Conservation (phyloP, 1,140 invertebrate genomes). For the Drosophila pruinosa region DNA sequence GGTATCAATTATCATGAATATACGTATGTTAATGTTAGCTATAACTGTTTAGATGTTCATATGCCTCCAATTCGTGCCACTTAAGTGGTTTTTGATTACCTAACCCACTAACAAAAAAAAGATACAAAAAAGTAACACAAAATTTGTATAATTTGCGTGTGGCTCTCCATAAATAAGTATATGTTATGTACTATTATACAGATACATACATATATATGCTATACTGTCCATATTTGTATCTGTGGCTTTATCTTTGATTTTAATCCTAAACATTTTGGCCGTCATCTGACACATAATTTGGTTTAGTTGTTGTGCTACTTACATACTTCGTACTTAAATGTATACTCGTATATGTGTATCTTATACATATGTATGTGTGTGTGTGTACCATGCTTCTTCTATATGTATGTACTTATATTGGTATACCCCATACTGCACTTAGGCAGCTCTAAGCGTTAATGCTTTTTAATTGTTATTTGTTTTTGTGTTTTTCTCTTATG, state of each 20-base stretch:
- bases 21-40: conserved; percentile 29
- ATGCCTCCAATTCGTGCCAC: conserved; percentile 15
- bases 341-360: conserved; percentile 19
- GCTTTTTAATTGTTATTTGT: conserved; percentile 64
- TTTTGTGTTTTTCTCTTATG: conserved; percentile 24
- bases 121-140: background rate
- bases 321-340: conserved; percentile 7
- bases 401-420: conserved; percentile 21
- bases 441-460: conserved; percentile 76
- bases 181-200: conserved; percentile 6
- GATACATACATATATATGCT: conserved; percentile 2
- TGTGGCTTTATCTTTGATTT: conserved; percentile 15
- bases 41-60: conserved; percentile 22
- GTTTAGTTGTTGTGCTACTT: conserved; percentile 22
- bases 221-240: conserved; percentile 9
- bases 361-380: conserved; percentile 7
- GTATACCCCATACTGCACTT: conserved; percentile 63
- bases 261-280: conserved; percentile 33
- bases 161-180: conserved; percentile 26
- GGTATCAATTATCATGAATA: conserved; percentile 44
- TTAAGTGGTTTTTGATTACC: conserved; percentile 33
- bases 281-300: conserved; percentile 50
- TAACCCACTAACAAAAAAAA: conserved; percentile 13
- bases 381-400: conserved; percentile 5
- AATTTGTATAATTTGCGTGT: conserved; percentile 28